Percentiles rank a stretch among this genome's conserved stretches.
Conservation (phyloP, 1,140 invertebrate species). For the Drosophila subpulchrella region DNA sequence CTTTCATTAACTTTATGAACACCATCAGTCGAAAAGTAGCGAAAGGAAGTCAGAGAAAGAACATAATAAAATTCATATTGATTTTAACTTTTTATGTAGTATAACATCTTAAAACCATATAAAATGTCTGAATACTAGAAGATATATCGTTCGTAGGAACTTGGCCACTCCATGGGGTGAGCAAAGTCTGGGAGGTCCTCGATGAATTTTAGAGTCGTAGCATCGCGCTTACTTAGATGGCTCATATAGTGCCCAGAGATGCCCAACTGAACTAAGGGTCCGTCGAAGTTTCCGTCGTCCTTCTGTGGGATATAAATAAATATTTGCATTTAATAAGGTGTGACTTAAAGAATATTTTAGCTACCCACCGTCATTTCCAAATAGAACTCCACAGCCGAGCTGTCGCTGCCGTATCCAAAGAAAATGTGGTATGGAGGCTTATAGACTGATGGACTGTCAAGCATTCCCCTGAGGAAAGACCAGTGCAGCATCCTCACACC, state of each 20-base stretch:
- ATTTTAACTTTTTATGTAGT: neutral
- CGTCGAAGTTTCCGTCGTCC: constrained; percentile 76
- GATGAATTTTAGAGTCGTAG: constrained; percentile 42
- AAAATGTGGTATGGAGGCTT: constrained; percentile 89
- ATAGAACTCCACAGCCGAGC: constrained; percentile 86
- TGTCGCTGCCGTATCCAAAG: constrained; percentile 87
- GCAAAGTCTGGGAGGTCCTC: constrained; percentile 59
- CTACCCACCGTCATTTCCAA: constrained; percentile 82
- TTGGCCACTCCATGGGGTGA: constrained; percentile 69
- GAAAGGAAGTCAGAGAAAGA: neutral
- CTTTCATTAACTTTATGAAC: neutral
- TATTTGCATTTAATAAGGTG: neutral
- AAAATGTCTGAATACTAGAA: constrained; percentile 7
- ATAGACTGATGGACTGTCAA: constrained; percentile 86
- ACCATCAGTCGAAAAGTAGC: too few relatives aligned
- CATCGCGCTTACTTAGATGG: constrained; percentile 46
- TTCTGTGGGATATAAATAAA: constrained; percentile 77
- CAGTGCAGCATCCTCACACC: constrained; percentile 58
- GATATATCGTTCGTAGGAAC: constrained; percentile 54
- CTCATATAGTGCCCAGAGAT: constrained; percentile 64
- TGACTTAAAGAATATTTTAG: neutral
- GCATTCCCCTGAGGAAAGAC: constrained; percentile 84
- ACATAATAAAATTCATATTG: neutral
- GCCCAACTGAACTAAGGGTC: constrained; percentile 52
- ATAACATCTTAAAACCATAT: neutral